Conservation (phyloP, 2,888 invertebrate species). For the Mimas tiliae region DNA sequence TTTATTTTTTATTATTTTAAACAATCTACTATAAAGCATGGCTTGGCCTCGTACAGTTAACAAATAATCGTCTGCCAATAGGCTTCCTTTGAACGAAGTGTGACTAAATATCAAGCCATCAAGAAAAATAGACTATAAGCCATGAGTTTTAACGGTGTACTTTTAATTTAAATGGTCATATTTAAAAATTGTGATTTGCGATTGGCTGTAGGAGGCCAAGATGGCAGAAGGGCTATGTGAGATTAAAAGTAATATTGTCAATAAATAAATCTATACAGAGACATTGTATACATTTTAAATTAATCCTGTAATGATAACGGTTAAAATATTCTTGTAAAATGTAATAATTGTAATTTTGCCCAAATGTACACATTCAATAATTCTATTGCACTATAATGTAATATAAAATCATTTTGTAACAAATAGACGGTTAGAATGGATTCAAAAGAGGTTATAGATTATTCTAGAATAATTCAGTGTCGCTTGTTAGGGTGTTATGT, state of each 20-base stretch:
- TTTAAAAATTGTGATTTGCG: background rate
- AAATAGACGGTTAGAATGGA: slow-evolving; percentile 68
- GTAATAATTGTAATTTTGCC: slow-evolving; percentile 68
- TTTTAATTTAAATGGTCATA: background rate
- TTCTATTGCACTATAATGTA: slow-evolving; percentile 77
- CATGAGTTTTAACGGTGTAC: background rate
- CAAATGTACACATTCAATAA: slow-evolving; percentile 74
- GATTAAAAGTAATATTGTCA: slow-evolving; percentile 17
- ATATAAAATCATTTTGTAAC: slow-evolving; percentile 70
- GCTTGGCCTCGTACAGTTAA: slow-evolving; percentile 13
- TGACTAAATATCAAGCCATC: background rate
- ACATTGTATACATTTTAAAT: slow-evolving; percentile 11
- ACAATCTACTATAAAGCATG: slow-evolving; percentile 1
- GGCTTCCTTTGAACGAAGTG: slow-evolving; percentile 6
- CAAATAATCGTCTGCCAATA: slow-evolving; percentile 1
- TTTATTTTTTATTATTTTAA: background rate
- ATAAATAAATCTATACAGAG: slow-evolving; percentile 23
- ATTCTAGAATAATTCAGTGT: slow-evolving; percentile 67
- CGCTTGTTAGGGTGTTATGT: slow-evolving; percentile 76
- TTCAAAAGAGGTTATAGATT: slow-evolving; percentile 59
- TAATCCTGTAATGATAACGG: slow-evolving; percentile 24
- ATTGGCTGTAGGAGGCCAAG: slow-evolving; percentile 15
- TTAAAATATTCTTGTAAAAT: slow-evolving; percentile 41
- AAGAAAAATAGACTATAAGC: background rate
- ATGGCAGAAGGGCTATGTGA: slow-evolving; percentile 18